Percentiles rank a stretch among this genome's conserved stretches.
phyloP scores from a whole-genome alignment of 2,113 vertebrate genomes.

The Saguinus midas region DNA sequence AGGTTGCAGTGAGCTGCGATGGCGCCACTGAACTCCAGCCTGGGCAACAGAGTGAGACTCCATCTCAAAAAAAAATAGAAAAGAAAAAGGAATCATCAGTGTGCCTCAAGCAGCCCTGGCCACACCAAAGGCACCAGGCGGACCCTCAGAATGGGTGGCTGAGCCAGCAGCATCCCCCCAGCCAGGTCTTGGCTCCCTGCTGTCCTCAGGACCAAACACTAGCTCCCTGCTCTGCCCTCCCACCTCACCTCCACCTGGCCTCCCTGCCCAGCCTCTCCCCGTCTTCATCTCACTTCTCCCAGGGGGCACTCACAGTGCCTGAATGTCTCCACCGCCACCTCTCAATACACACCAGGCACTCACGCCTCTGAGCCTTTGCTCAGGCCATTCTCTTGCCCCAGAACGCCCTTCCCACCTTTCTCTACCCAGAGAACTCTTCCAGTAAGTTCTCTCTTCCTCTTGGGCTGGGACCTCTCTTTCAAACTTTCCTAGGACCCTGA shows the following conservation, averaged over 20 bases:
- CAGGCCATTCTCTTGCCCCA: background rate
- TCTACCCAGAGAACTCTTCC: background rate
- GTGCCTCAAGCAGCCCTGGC: background rate
- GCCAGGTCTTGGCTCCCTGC: background rate
- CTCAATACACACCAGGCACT: background rate
- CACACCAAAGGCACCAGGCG: background rate
- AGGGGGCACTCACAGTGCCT: background rate
- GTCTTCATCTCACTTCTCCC: background rate
- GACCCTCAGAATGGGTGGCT: background rate
- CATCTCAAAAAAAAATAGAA: no score
- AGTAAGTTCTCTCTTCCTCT: background rate
- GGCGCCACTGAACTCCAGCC: no score
- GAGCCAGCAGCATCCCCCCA: background rate
- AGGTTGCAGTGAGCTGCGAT: no score
- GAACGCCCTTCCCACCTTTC: background rate
- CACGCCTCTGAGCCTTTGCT: background rate
- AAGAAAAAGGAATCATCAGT: no score
- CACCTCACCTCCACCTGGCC: background rate
- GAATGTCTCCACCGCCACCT: background rate
- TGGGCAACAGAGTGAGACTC: no score
- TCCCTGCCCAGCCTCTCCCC: background rate
- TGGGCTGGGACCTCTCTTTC: constrained; percentile 19
- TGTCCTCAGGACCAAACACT: background rate
- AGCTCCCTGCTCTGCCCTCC: background rate
- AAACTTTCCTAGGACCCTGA: constrained; percentile 29